Conservation (phyloP, 2,113 vertebrate species). For the Menidia beryllina region DNA sequence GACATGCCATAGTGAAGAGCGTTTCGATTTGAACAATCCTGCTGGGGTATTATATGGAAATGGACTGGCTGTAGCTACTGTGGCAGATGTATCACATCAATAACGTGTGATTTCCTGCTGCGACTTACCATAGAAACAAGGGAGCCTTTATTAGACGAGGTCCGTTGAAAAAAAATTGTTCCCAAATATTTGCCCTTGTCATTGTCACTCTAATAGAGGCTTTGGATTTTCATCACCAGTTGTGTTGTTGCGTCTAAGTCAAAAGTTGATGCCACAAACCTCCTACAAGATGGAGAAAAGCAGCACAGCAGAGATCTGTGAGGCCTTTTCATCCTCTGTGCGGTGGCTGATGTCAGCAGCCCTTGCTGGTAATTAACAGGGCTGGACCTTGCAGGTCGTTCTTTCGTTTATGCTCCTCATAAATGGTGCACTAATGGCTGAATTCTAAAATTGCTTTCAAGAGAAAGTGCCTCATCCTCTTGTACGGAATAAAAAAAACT, state of each 20-base stretch:
- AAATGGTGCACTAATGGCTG: conserved; percentile 76
- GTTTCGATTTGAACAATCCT: conserved; percentile 66
- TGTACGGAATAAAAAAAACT: conserved; percentile 13
- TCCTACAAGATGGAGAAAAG: not conserved
- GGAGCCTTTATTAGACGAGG: not conserved
- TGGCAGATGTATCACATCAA: conserved; percentile 32
- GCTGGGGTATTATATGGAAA: conserved; percentile 66
- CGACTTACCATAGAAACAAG: conserved; percentile 27
- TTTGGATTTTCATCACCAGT: not conserved
- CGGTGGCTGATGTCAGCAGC: conserved; percentile 76
- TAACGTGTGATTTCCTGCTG: conserved; percentile 30
- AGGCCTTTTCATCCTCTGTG: conserved; percentile 30
- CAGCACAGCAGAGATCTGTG: conserved; percentile 7
- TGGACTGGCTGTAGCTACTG: conserved; percentile 54
- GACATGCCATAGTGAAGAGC: conserved; percentile 63
- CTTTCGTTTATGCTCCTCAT: conserved; percentile 76
- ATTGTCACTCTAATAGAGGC: not conserved
- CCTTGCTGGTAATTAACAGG: conserved; percentile 71
- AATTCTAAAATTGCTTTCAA: conserved; percentile 72
- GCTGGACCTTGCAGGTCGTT: conserved; percentile 62
- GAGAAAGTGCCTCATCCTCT: conserved; percentile 39
- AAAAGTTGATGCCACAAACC: conserved; percentile 14
- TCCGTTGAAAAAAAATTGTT: too few relatives aligned
- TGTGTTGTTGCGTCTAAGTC: too few relatives aligned
- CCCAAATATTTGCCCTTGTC: not conserved